phyloP scores from a whole-genome alignment of 2,888 invertebrate species.

The Aphrophora alni region DNA sequence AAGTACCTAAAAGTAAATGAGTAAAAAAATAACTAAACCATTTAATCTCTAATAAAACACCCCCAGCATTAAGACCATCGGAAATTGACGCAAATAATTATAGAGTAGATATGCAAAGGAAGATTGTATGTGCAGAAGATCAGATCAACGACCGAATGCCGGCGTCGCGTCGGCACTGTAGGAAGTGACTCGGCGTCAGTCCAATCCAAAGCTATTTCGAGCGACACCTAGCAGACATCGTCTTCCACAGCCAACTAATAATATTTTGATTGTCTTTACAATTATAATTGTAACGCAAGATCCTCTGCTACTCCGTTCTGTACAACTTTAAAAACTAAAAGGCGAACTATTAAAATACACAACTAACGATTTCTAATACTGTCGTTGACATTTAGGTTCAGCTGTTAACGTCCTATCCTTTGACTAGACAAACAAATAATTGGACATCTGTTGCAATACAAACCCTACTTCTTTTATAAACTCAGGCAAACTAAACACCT shows the following conservation, averaged over 20 bases:
- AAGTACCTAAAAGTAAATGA: no score
- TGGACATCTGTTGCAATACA: background rate
- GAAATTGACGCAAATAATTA: no score
- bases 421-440: background rate
- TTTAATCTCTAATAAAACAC: no score
- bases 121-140: background rate
- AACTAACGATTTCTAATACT: background rate
- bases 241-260: background rate
- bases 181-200: constrained; percentile 2
- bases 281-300: background rate
- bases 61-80: no score
- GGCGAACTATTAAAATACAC: no score
- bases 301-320: background rate
- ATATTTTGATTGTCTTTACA: constrained; percentile 9
- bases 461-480: no score
- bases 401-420: background rate
- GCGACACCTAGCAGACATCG: background rate
- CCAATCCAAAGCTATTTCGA: background rate
- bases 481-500: no score
- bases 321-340: no score
- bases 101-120: no score
- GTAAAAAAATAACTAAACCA: no score
- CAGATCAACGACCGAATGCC: background rate
- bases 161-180: background rate
- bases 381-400: background rate